phyloP scores from a whole-genome alignment of 1,140 invertebrate genomes.

The Chrysopa pallens region DNA sequence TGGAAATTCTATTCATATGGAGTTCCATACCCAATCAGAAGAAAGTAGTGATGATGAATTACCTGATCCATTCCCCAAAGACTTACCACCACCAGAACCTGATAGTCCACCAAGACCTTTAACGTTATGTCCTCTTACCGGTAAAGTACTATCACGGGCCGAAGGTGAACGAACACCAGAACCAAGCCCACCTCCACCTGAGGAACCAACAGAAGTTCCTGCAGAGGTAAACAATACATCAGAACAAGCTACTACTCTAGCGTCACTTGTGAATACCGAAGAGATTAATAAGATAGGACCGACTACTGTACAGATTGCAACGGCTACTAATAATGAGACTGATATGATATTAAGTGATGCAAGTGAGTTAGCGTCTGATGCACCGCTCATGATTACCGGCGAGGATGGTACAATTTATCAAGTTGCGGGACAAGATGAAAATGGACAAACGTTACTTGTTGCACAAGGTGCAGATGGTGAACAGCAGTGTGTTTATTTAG shows the following conservation, averaged over 20 bases:
- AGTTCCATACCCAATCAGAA: conserved; percentile 19
- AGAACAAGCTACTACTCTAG: not conserved
- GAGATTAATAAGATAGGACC: conserved; percentile 13
- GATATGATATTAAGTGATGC: conserved; percentile 13
- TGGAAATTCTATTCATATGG: not conserved
- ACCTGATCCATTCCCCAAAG: conserved; percentile 34
- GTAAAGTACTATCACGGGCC: conserved; percentile 42
- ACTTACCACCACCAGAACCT: conserved; percentile 36
- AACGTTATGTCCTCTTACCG: conserved; percentile 46
- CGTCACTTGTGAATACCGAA: conserved; percentile 18
- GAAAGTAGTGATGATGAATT: conserved; percentile 35
- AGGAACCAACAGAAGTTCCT: conserved; percentile 6
- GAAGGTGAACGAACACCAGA: conserved; percentile 33
- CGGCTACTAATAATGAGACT: conserved; percentile 19
- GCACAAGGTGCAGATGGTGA: conserved; percentile 44
- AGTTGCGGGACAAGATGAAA: conserved; percentile 56
- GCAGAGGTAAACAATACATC: not conserved
- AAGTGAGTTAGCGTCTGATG: conserved; percentile 22
- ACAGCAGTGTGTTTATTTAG: conserved; percentile 51
- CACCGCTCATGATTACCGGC: conserved; percentile 41
- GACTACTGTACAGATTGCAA: conserved; percentile 13
- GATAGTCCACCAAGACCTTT: conserved; percentile 45
- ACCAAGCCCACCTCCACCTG: conserved; percentile 16
- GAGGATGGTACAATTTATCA: conserved; percentile 48
- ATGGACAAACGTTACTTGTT: conserved; percentile 50